Evolutionary conservation across 1,140 invertebrate species (phyloP), one percentile per base, ranked within the genome.

Genomic region (Plodia interpunctella): DNA sequence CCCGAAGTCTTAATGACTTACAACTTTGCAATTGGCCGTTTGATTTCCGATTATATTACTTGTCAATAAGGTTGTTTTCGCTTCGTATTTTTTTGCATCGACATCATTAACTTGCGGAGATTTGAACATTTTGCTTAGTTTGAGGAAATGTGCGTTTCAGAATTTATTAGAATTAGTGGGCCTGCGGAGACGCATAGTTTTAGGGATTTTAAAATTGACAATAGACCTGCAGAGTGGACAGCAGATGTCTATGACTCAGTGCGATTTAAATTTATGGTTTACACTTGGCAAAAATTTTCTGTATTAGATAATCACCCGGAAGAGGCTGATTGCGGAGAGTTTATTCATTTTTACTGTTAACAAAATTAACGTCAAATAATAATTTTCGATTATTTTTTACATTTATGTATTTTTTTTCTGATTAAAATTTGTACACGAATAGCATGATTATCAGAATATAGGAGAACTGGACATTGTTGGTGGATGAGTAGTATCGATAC

Each of bases 111-210:
- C 38, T 18, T 20, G 55, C 62, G 59, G 66, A 58, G 64, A 63
- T 70, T 70, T 75, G 75, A 80, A 25, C 21, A 25, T 85, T 87
- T 87, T 72, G 84, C 80, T 87, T 72, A 82, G 79, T 80, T 74
- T 77, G 80, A 65, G 76, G 76, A 84, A 85, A 83, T 77, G 77
- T 79, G 71, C 71, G 74, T 84, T 81, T 86, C 75, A 71, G 72
- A 84, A 88, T 88, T 84, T 87, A 87, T 86, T 76, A 77, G 73
- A 74, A 78, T 81, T 68, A 74, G 63, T 77, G 73, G n/a, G 51
- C 51, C 74, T 58, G 68, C 21, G 64, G 75, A 61, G 72, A 55
- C 56, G 65, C 62, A 72, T 69, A 77, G 78, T 83, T 79, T 84
- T 80, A 76, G 67, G 60, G 72, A 72, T 78, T 76, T 83, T 75